Evolutionary conservation across 2,797 vertebrate species (phyloP).

Genomic region (Sebastes nivosus): DNA sequence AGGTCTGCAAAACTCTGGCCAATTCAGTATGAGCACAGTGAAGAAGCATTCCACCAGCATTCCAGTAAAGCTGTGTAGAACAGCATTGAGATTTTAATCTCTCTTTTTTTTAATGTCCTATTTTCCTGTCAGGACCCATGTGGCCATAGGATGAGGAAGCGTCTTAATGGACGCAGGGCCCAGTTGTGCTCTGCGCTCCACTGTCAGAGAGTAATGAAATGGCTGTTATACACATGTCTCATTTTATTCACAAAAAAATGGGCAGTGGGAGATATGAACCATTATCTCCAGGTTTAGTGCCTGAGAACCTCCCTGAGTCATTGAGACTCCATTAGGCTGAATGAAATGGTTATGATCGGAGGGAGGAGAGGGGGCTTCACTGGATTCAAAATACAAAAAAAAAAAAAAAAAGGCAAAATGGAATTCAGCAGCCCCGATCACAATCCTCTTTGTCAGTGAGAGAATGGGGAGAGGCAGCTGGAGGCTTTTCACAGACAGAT

Average conservation of each 20-base stretch:
- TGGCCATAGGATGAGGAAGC: constrained; percentile 2
- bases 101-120: constrained; percentile 7
- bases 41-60: not conserved
- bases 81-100: constrained; percentile 7
- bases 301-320: constrained; percentile 30
- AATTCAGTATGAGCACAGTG: not conserved
- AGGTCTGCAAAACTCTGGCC: not conserved
- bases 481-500: constrained; percentile 39
- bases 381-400: constrained; percentile 1
- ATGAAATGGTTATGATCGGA: constrained; percentile 21
- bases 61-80: not conserved
- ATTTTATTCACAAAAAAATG: constrained; percentile 48
- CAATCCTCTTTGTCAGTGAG: constrained; percentile 56
- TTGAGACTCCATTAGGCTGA: constrained; percentile 45
- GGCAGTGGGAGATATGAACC: constrained; percentile 18
- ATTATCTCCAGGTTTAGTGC: constrained; percentile 41
- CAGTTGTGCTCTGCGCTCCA: constrained; percentile 12
- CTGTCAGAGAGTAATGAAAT: constrained; percentile 38
- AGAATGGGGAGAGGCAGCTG: constrained; percentile 42
- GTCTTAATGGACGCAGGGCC: constrained; percentile 5
- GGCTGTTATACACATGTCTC: constrained; percentile 39
- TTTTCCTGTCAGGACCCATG: constrained; percentile 17
- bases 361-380: not conserved
- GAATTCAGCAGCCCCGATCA: constrained; percentile 37
- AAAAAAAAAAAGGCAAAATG: constrained; percentile 20